Percentiles rank a stretch among this genome's conserved stretches.
Evolutionary conservation across 2,113 vertebrate genomes (phyloP).

Genomic region (Charina bottae): DNA sequence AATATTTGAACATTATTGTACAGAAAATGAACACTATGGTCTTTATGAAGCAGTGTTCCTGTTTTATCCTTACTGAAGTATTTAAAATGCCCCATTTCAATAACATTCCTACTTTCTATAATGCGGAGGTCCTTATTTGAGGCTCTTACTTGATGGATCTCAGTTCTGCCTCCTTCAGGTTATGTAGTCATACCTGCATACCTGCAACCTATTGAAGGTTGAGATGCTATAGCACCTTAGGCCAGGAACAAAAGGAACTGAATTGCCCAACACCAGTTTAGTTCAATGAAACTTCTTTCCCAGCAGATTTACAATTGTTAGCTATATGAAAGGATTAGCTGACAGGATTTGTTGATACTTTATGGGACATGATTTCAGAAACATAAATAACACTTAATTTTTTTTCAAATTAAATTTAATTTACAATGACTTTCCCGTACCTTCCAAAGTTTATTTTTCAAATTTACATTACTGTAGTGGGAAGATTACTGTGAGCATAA

Average conservation of each 20-base stretch:
- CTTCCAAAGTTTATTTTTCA: neutral
- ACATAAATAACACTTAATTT: neutral
- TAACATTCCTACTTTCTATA: too few relatives aligned
- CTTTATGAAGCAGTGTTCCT: too few relatives aligned
- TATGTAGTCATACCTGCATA: too few relatives aligned
- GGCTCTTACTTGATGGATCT: too few relatives aligned
- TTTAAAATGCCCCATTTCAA: too few relatives aligned
- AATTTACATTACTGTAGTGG: neutral
- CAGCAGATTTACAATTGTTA: neutral
- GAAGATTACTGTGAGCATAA: neutral
- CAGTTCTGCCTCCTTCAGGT: too few relatives aligned
- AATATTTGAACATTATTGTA: too few relatives aligned
- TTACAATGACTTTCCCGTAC: neutral
- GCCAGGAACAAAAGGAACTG: neutral
- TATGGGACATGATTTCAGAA: fast-evolving
- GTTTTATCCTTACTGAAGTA: too few relatives aligned
- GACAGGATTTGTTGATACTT: neutral
- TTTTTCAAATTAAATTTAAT: neutral
- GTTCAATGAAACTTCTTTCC: neutral
- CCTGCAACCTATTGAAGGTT: too few relatives aligned
- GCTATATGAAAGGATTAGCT: neutral
- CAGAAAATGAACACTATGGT: too few relatives aligned
- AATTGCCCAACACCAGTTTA: neutral
- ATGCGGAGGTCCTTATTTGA: too few relatives aligned
- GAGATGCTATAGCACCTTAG: too few relatives aligned